Conservation (phyloP, 1,140 invertebrate species). For the Drosophila insularis region DNA sequence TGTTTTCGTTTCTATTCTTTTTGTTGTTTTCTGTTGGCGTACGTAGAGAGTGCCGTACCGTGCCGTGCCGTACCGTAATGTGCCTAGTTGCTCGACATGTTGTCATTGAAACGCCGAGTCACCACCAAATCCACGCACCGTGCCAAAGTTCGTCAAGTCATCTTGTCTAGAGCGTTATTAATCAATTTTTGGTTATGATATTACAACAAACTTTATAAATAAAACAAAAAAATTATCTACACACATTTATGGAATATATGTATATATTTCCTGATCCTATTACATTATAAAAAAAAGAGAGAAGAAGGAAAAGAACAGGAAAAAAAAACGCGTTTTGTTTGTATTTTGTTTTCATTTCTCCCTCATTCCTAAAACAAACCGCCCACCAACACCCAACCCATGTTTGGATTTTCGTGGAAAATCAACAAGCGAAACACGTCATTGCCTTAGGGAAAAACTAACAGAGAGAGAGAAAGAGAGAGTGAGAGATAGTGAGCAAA, state of each 20-base stretch:
- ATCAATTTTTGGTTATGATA: conserved; percentile 1
- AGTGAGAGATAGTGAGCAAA: background rate
- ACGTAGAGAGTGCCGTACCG: conserved; percentile 35
- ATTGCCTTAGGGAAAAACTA: conserved; percentile 28
- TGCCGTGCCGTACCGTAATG: no score
- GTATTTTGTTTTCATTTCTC: conserved; percentile 28
- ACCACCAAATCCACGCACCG: conserved; percentile 20
- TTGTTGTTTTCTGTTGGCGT: background rate
- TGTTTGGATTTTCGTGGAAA: conserved; percentile 16
- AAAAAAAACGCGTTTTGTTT: conserved; percentile 8
- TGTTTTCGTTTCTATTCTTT: no score
- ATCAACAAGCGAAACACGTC: conserved; percentile 57
- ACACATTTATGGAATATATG: background rate
- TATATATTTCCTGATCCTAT: background rate
- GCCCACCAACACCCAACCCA: no score
- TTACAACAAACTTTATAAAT: background rate
- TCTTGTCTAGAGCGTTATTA: conserved; percentile 11
- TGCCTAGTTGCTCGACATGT: conserved; percentile 45
- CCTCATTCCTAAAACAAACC: no score
- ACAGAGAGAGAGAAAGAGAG: conserved; percentile 8
- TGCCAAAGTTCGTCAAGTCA: conserved; percentile 32
- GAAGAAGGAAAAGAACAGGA: background rate
- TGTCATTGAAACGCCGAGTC: conserved; percentile 50
- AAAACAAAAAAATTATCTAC: background rate
- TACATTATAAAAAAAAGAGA: conserved; percentile 7